phyloP scores from a whole-genome alignment of 2,888 invertebrate genomes.

The Dastarcus helophoroides region DNA sequence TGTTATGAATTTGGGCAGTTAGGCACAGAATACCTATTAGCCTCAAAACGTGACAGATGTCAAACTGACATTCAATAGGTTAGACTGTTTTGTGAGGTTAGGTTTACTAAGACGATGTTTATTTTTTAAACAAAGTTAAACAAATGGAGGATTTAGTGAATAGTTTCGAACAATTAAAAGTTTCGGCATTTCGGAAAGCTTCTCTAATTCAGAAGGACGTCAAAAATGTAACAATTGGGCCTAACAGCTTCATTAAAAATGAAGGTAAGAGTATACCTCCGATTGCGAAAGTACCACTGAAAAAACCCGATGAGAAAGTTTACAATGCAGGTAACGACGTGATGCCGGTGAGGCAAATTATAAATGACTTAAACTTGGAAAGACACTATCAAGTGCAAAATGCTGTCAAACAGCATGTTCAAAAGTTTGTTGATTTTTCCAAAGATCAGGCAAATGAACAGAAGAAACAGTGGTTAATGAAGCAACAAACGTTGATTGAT shows the following conservation, averaged over 20 bases:
- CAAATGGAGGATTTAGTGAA: constrained; percentile 27
- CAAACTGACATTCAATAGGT: too few relatives aligned
- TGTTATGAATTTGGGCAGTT: too few relatives aligned
- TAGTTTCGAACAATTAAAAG: constrained; percentile 42
- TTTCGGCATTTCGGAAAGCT: constrained; percentile 49
- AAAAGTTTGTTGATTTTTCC: constrained; percentile 28
- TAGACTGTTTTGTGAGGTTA: too few relatives aligned
- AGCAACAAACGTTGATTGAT: constrained; percentile 31
- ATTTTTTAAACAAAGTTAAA: too few relatives aligned
- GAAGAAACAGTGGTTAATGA: constrained; percentile 26
- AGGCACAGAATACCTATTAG: too few relatives aligned
- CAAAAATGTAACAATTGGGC: constrained; percentile 44
- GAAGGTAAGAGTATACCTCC: constrained; percentile 2
- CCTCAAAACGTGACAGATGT: too few relatives aligned
- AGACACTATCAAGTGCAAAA: constrained; percentile 28
- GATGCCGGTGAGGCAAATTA: constrained; percentile 18
- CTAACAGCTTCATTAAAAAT: constrained; percentile 22
- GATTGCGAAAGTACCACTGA: not conserved
- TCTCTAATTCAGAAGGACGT: constrained; percentile 25
- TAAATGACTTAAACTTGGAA: constrained; percentile 23
- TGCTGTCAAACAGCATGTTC: constrained; percentile 30
- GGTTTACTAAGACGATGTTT: too few relatives aligned
- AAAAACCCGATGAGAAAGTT: not conserved
- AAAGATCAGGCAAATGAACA: constrained; percentile 22
- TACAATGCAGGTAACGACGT: constrained; percentile 3